Evolutionary conservation across 2,797 vertebrate genomes (phyloP), one percentile per base, ranked within the genome.

Genomic region (Columba guinea): DNA sequence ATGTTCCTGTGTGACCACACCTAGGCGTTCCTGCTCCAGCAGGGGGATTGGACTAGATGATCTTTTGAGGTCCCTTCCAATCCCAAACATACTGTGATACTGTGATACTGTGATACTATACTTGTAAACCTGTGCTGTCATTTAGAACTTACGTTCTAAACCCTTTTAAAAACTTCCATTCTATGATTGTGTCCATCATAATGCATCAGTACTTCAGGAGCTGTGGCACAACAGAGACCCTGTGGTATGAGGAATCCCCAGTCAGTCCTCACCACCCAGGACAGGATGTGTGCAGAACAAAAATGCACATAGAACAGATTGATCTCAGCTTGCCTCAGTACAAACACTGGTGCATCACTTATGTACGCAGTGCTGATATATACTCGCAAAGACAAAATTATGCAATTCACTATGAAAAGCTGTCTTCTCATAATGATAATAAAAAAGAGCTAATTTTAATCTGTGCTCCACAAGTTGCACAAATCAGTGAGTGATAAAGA

Each of bases 311-410:
- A 52, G 44, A 77, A 39, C 22, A 85, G 60, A 70, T 18, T 58
- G 11, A 37, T 18, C 32, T 49, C 30, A 34, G 44, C 14, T 52
- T 78, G 51, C 34, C 46, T 80, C 19, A 19, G 18, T 26, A 86
- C 12, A 48, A 78, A 39, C 53, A 71, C 8, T 8, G 28, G 32
- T 7, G 11, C 8, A n/a, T 2, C 51, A 41, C 15, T 55, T 62
- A 13, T 0, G 2, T 0, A 0, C 22, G 37, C 16, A 62, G 3
- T 18, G 34, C 2, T 49, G 23, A 55, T n/a, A 55, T n/a, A 24
- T 2, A 62, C 13, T 34, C 9, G 13, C 34, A 75, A 68, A 78
- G 46, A 49, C 41, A 68, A 91, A 89, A 91, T 4, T 0, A 91
- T 35, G 53, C 13, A 64, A 69, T 41, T 81, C 55, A 49, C 20